Evolutionary conservation across 64 coral and sea anemone species (phyloP).

Genomic region (Hydrozoanthus tunicans): DNA sequence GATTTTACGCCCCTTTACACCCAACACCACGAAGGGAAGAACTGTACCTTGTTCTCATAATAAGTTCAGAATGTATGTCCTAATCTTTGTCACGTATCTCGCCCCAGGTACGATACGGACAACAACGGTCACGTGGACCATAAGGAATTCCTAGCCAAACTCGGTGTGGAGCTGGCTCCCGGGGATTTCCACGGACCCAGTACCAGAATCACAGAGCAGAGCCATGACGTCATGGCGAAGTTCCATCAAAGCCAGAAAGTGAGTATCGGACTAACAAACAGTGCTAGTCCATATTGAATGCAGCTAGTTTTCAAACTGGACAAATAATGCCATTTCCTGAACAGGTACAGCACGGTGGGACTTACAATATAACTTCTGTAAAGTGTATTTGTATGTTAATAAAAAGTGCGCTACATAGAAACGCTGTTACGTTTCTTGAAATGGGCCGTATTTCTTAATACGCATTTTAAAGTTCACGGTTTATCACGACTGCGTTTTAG

Average conservation of each 20-base stretch:
- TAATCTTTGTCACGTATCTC: background rate
- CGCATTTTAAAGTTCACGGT: too few relatives aligned
- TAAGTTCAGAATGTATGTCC: background rate
- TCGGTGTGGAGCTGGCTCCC: constrained; percentile 79
- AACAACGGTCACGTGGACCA: constrained; percentile 89
- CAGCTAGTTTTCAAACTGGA: background rate
- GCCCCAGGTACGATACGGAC: constrained; percentile 85
- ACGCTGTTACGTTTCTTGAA: too few relatives aligned
- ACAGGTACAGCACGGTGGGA: too few relatives aligned
- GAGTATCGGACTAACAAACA: background rate
- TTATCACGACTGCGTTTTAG: too few relatives aligned
- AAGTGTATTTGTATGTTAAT: too few relatives aligned
- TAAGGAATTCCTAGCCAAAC: constrained; percentile 74
- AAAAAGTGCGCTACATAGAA: too few relatives aligned
- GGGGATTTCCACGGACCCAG: constrained; percentile 81
- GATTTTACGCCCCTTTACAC: background rate
- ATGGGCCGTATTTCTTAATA: too few relatives aligned
- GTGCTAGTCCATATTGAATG: background rate
- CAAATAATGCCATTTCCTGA: too few relatives aligned
- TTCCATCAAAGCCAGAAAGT: constrained; percentile 86
- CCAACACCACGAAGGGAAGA: background rate
- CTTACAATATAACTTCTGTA: too few relatives aligned
- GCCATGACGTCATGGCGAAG: constrained; percentile 70
- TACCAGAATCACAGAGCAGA: constrained; percentile 79
- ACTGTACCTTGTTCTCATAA: background rate